Evolutionary conservation across 2,113 vertebrate genomes (phyloP).

Genomic region (Chaetodon trifascialis): DNA sequence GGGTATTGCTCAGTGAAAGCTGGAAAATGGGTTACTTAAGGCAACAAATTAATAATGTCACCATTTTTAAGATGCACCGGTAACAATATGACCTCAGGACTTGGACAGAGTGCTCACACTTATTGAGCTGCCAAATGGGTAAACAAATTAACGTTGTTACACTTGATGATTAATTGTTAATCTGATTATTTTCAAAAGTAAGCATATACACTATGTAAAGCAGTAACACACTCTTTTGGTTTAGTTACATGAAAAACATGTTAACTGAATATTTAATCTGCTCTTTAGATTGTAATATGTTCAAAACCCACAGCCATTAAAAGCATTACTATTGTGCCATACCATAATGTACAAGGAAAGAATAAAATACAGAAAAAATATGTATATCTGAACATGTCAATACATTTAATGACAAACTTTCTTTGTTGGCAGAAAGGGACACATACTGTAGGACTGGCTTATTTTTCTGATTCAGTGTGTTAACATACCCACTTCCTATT

Average conservation of each 20-base stretch:
- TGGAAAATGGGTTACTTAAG: slow-evolving; percentile 60
- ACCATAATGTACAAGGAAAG: slow-evolving; percentile 81
- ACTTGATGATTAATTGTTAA: slow-evolving; percentile 57
- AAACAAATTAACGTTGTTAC: slow-evolving; percentile 33
- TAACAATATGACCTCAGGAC: slow-evolving; percentile 48
- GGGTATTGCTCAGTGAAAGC: slow-evolving; percentile 68
- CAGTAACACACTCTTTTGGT: slow-evolving; percentile 27
- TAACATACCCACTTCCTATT: slow-evolving; percentile 67
- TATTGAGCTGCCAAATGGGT: slow-evolving; percentile 39
- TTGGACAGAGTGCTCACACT: slow-evolving; percentile 11
- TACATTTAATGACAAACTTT: slow-evolving; percentile 76
- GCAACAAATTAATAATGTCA: slow-evolving; percentile 70
- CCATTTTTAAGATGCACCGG: slow-evolving; percentile 28
- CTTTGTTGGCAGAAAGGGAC: slow-evolving; percentile 67
- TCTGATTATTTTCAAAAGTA: slow-evolving; percentile 60
- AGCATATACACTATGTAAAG: slow-evolving; percentile 16
- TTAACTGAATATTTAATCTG: slow-evolving; percentile 54
- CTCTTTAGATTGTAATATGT: slow-evolving; percentile 73
- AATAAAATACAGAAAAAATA: slow-evolving; percentile 82
- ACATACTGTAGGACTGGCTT: slow-evolving; percentile 54
- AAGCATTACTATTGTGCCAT: slow-evolving; percentile 73
- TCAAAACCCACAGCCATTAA: slow-evolving; percentile 76
- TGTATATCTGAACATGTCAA: slow-evolving; percentile 73
- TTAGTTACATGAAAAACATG: slow-evolving; percentile 48
- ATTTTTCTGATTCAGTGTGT: slow-evolving; percentile 67